Evolutionary conservation across 2,797 vertebrate species (phyloP), one percentile per base, ranked within the genome.

Genomic region (Vipera ursinii): DNA sequence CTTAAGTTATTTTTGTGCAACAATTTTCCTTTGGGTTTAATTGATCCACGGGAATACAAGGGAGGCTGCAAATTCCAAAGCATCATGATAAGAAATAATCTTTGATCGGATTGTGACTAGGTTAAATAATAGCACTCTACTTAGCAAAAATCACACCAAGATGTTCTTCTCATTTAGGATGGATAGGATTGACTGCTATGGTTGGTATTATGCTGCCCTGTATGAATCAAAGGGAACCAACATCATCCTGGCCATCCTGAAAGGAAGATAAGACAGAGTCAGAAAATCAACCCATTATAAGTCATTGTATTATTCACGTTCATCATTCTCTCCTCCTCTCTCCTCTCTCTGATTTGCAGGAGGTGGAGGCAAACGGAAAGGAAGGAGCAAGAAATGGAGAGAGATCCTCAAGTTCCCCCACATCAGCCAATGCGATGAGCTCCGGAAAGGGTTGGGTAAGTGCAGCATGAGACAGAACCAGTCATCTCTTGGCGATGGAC

Each of bases 371-470:
- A 97, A 97, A 92, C 91, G 96, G 89, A 97, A 97, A 91, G 96
- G 97, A 86, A 94, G 96, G 90, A 97, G 97, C 92, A 97, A 97
- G 95, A 97, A 97, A 88, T 97, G 97, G 97, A 94, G 93, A 93
- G 96, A 97, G 94, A 97, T 97, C 92, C 96, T 97, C 0, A 94
- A 94, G 8, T 97, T 97, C 92, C 97, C 96, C 0, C 97, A 97
- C 89, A 94, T 97, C 94, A 97, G 95, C 94, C 97, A 96, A 63
- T 97, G 97, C 1, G 95, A 97, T 0, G 96, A 97, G 44, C 95
- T 97, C 44, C 96, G 96, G 12, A 95, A 91, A 56, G 89, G 91
- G 48, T 44, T 97, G 87, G 97, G 97, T 97, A 94, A 97, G 97
- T 94, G 15, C 12, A 26, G n/a, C n/a, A 56, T 17, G 14, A 44